Conservation (phyloP, 2,888 invertebrate species). For the Scaptomyza reducta region DNA sequence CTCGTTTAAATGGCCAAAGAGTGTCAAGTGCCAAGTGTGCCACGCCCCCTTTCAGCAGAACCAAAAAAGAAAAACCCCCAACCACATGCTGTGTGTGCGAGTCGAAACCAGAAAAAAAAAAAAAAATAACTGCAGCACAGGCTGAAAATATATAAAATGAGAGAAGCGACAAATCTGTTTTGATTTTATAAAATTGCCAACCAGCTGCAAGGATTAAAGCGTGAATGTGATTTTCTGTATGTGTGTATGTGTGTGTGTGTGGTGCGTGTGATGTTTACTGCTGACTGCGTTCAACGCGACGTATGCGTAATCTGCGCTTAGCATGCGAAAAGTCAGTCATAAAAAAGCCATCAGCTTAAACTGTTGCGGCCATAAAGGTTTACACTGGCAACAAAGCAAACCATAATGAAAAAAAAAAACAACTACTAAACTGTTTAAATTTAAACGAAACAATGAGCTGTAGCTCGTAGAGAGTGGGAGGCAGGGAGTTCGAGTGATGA, state of each 20-base stretch:
- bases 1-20: slow-evolving; percentile 67
- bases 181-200: slow-evolving; percentile 53
- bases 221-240: too few relatives aligned
- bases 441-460: slow-evolving; percentile 72
- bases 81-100: slow-evolving; percentile 15
- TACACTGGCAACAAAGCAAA: slow-evolving; percentile 61
- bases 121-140: slow-evolving; percentile 34
- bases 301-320: slow-evolving; percentile 78
- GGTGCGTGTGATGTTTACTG: slow-evolving; percentile 54
- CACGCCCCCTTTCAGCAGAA: background rate
- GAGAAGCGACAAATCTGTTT: slow-evolving; percentile 40
- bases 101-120: slow-evolving; percentile 2
- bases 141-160: slow-evolving; percentile 27
- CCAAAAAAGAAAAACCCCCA: too few relatives aligned
- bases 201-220: slow-evolving; percentile 20
- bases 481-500: background rate
- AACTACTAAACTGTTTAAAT: slow-evolving; percentile 71
- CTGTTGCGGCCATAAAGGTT: slow-evolving; percentile 79
- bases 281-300: slow-evolving; percentile 49
- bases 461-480: slow-evolving; percentile 31
- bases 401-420: slow-evolving; percentile 25
- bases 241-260: slow-evolving; percentile 12
- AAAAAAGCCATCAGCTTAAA: slow-evolving; percentile 78
- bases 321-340: slow-evolving; percentile 75
- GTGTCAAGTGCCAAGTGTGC: slow-evolving; percentile 52